Conservation (phyloP, 92 coral and sea anemone genomes). For the Epizoanthus stellaris region DNA sequence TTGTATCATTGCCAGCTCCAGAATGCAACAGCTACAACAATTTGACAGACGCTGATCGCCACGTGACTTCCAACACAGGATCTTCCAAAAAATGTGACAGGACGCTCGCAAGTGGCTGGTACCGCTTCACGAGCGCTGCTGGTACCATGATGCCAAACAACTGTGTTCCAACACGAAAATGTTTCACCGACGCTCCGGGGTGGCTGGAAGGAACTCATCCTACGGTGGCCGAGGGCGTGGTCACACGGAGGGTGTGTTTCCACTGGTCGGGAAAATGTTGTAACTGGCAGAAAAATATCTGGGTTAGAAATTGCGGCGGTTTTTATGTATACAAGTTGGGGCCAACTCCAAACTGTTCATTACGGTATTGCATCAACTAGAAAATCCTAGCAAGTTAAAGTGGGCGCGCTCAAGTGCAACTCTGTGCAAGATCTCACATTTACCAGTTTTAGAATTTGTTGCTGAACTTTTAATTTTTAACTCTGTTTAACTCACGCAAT, state of each 20-base stretch:
- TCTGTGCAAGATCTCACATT: too few relatives aligned
- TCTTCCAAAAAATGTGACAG: not conserved
- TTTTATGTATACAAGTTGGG: slow-evolving; percentile 16
- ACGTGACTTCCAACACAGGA: too few relatives aligned
- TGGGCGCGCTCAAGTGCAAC: too few relatives aligned
- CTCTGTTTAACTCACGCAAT: too few relatives aligned
- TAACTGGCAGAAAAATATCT: not conserved
- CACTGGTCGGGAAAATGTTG: slow-evolving; percentile 13
- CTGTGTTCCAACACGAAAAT: not conserved
- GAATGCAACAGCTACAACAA: too few relatives aligned
- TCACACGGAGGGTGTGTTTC: slow-evolving; percentile 5
- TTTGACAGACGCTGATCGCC: too few relatives aligned
- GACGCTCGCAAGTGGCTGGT: not conserved
- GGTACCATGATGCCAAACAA: slow-evolving; percentile 4
- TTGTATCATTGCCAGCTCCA: too few relatives aligned
- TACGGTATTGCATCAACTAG: not conserved
- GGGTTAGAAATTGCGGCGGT: slow-evolving; percentile 1
- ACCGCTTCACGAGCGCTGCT: not conserved
- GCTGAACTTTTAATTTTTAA: too few relatives aligned
- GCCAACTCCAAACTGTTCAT: not conserved
- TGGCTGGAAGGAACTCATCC: slow-evolving; percentile 1
- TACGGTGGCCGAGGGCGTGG: not conserved
- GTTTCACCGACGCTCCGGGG: not conserved
- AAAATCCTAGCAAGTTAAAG: too few relatives aligned
- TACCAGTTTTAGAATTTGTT: too few relatives aligned